phyloP scores from a whole-genome alignment of 2,888 invertebrate genomes.

The Plusia festucae region DNA sequence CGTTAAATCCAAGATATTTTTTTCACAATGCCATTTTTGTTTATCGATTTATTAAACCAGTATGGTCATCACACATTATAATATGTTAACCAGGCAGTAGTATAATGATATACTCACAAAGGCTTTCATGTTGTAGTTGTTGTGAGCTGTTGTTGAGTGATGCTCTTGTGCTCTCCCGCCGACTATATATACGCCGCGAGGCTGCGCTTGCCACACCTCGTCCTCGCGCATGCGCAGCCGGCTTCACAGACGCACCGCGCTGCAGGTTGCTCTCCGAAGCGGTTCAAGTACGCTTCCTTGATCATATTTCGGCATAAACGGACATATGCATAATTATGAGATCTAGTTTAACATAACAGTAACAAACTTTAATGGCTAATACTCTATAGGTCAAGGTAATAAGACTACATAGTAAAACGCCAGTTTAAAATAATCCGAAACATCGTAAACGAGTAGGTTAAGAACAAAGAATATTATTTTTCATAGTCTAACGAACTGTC shows the following conservation, averaged over 20 bases:
- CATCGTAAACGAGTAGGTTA: too few species aligned
- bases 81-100: background rate
- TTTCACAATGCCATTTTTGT: background rate
- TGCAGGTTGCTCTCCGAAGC: background rate
- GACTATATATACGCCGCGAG: slow-evolving; percentile 15
- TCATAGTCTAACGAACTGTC: too few species aligned
- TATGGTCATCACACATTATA: too few species aligned
- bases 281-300: background rate
- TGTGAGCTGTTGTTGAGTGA: slow-evolving; percentile 26
- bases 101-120: slow-evolving; percentile 42
- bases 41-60: background rate
- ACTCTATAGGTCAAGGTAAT: too few species aligned
- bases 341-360: too few species aligned
- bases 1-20: background rate
- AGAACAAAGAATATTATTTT: too few species aligned
- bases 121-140: slow-evolving; percentile 45
- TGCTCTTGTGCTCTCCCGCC: slow-evolving; percentile 12
- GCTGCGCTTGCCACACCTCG: slow-evolving; percentile 9
- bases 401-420: too few species aligned
- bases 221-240: slow-evolving; percentile 7
- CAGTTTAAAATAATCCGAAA: too few species aligned
- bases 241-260: background rate
- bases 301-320: too few species aligned
- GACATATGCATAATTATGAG: too few species aligned
- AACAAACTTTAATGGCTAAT: too few species aligned